Evolutionary conservation across 2,888 invertebrate species (phyloP).

Genomic region (Zeuzera pyrina): DNA sequence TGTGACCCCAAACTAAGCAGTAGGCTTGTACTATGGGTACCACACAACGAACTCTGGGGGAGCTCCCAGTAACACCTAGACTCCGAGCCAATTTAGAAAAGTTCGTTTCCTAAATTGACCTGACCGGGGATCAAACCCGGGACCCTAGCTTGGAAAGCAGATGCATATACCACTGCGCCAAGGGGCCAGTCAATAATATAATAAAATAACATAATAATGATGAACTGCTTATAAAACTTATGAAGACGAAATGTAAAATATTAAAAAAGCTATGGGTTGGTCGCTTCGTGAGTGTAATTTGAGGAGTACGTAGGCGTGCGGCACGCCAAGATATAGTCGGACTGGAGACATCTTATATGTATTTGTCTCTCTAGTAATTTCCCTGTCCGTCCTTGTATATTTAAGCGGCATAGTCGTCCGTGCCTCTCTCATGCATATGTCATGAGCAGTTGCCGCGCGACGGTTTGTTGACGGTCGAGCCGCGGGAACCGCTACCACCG

Average conservation of each 20-base stretch:
- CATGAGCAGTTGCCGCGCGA: constrained; percentile 70
- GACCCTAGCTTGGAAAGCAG: too few species aligned
- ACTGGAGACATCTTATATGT: constrained; percentile 40
- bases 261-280: constrained; percentile 41
- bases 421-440: constrained; percentile 69
- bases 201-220: too few species aligned
- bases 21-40: too few species aligned
- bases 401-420: constrained; percentile 52
- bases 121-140: too few species aligned
- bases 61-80: too few species aligned
- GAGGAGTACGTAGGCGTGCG: constrained; percentile 40
- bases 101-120: too few species aligned
- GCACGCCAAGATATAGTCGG: constrained; percentile 13
- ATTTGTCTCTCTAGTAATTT: constrained; percentile 64
- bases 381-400: constrained; percentile 64
- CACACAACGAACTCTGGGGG: too few species aligned
- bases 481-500: constrained; percentile 59
- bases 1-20: too few species aligned
- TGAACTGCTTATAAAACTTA: too few species aligned
- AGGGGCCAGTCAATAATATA: too few species aligned
- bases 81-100: too few species aligned
- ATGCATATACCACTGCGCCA: too few species aligned
- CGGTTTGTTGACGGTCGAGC: constrained; percentile 66
- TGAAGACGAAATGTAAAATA: constrained; percentile 48
- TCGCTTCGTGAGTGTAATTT: constrained; percentile 62